Percentiles rank a stretch among this genome's conserved stretches.
Conservation (phyloP, 1,140 invertebrate species). For the Aphelenchoides fujianensis region DNA sequence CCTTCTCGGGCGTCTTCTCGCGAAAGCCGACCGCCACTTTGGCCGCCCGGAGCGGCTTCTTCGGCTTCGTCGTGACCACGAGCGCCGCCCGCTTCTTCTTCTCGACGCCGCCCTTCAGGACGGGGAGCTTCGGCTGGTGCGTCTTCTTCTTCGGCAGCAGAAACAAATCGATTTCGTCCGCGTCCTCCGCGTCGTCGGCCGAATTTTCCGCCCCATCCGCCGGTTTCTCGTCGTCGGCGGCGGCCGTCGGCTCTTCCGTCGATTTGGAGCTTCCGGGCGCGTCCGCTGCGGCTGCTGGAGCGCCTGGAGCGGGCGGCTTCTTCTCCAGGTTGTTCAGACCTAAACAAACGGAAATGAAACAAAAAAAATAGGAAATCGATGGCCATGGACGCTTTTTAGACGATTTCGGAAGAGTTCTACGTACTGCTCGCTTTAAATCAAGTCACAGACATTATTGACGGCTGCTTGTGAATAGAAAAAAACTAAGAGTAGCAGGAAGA, state of each 20-base stretch:
- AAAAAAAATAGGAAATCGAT: no score
- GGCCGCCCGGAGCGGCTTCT: not conserved
- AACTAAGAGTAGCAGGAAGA: no score
- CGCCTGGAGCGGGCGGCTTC: no score
- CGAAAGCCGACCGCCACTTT: not conserved
- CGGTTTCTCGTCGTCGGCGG: constrained; percentile 6
- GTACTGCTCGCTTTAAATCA: no score
- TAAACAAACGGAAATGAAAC: not conserved
- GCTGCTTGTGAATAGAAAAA: not conserved
- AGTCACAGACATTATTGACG: not conserved
- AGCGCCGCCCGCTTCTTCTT: constrained; percentile 17
- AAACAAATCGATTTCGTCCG: not conserved
- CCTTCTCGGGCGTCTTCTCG: constrained; percentile 10
- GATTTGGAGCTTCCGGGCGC: not conserved
- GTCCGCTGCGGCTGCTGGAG: no score
- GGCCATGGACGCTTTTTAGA: no score
- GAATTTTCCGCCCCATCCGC: no score
- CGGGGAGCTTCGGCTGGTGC: not conserved
- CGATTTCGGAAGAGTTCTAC: no score
- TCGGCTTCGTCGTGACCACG: no score
- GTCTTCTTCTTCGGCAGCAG: constrained; percentile 17
- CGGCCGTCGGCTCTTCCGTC: not conserved
- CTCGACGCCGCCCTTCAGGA: constrained; percentile 5
- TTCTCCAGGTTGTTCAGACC: not conserved
- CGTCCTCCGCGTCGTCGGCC: not conserved